Conservation (phyloP, 2,113 vertebrate genomes). For the Caloenas nicobarica region DNA sequence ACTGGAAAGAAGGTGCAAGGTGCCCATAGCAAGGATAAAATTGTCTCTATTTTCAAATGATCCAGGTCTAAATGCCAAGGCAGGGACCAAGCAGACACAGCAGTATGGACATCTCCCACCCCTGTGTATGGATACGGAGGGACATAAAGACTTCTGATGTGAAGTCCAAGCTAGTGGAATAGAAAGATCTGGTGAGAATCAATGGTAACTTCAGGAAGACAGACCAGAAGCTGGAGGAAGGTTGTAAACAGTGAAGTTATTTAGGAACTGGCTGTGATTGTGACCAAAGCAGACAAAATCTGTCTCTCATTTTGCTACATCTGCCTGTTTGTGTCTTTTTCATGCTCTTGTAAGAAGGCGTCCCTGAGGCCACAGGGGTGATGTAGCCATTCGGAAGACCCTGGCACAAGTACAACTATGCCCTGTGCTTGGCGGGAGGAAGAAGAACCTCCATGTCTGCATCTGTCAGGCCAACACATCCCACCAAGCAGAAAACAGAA, state of each 20-base stretch:
- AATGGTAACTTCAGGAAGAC: not conserved
- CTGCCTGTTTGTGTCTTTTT: not conserved
- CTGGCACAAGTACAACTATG: not conserved
- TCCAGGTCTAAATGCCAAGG: not conserved
- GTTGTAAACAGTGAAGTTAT: not conserved
- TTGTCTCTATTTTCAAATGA: not conserved
- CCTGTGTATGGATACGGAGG: not conserved
- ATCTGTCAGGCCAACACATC: not conserved
- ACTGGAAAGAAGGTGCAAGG: not conserved
- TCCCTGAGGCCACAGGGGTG: not conserved
- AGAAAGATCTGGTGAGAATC: not conserved
- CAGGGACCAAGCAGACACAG: not conserved
- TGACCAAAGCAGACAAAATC: not conserved
- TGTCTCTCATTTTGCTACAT: not conserved
- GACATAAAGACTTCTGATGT: not conserved
- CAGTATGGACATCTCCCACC: accelerated
- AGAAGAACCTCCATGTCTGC: not conserved
- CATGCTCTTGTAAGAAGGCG: not conserved
- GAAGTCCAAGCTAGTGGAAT: not conserved
- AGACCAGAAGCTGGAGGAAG: not conserved
- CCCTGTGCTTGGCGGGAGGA: not conserved
- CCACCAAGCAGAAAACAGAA: not conserved
- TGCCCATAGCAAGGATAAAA: not conserved
- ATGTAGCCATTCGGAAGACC: not conserved
- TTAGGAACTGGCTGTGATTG: not conserved